phyloP scores from a whole-genome alignment of 2,113 vertebrate genomes.

The Nothobranchius kuhntae region DNA sequence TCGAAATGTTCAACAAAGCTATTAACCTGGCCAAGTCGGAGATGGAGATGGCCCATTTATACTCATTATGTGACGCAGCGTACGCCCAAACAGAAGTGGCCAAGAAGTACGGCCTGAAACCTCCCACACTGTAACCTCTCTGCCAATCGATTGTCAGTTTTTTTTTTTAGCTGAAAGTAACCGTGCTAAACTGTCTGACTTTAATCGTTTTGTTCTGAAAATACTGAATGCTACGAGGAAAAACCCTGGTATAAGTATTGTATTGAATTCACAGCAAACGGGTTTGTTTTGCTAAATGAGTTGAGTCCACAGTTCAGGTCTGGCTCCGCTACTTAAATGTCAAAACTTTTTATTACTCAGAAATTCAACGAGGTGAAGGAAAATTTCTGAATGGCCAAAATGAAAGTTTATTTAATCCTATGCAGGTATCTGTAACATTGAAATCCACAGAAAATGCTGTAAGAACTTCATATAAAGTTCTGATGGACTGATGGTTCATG shows the following conservation, averaged over 20 bases:
- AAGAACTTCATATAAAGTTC: constrained; percentile 52
- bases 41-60: constrained; percentile 99
- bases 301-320: constrained; percentile 11
- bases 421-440: constrained; percentile 23
- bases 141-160: constrained; percentile 16
- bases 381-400: constrained; percentile 12
- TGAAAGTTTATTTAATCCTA: constrained; percentile 4
- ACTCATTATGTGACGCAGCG: constrained; percentile 96
- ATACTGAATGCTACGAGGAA: constrained; percentile 32
- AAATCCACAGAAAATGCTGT: constrained; percentile 50
- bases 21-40: constrained; percentile 99
- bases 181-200: constrained; percentile 56
- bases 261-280: constrained; percentile 55
- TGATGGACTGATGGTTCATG: constrained; percentile 55
- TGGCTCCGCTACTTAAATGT: constrained; percentile 14
- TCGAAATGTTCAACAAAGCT: constrained; percentile 99
- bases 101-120: constrained; percentile 97
- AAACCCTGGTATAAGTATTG: constrained; percentile 27
- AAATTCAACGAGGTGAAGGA: constrained; percentile 10
- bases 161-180: constrained; percentile 42
- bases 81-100: constrained; percentile 99
- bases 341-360: not conserved
- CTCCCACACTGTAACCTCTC: constrained; percentile 91
- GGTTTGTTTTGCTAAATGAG: constrained; percentile 26
- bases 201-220: constrained; percentile 69